Evolutionary conservation across 1,140 invertebrate species (phyloP), one percentile per base, ranked within the genome.

Genomic region (Eciton burchellii): DNA sequence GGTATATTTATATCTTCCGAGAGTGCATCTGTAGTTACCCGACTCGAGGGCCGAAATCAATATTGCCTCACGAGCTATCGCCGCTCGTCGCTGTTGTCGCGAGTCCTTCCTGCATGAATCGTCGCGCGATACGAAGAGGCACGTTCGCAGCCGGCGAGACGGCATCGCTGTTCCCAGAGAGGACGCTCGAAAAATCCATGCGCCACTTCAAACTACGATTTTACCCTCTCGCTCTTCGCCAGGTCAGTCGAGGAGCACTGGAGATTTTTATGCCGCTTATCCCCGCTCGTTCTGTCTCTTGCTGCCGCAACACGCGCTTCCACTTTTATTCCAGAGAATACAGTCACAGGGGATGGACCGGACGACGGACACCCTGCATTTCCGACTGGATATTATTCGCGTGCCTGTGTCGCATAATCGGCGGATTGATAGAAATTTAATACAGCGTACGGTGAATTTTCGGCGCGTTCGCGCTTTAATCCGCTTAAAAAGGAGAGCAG

Each of bases 131-230:
- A 71, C 35, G 35, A 72, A 43, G 8, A 43, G 16, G 35, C 57
- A 26, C 52, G 16, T 16, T 77, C 0, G 11, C 19, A 60, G 82
- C 83, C 60, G 52, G 56, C 66, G 47, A 2, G 35, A 47, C n/a
- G 66, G 47, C 72, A 77, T 82, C 62, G 54, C 41, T 49, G 26
- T 71, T 65, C 4, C 19, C 21, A n/a, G 41, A 54, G 16, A 29
- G 45, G 24, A 59, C 24, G 43, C 60, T 73, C 41, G 35, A 73
- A 52, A 70, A 86, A 86, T 87, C 62, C 68, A 35, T 26, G 29
- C 47, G 59, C 35, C 72, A 8, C 14, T 62, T 65, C n/a, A 77
- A 84, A 77, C 88, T 84, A 89, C 89, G 90, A 91, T 90, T 91
- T 86, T 87, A 82, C 83, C 82, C 76, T 49, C 57, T 83, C 43